These are phyloP conservation scores for Onychorhynchus coronatus DNA, from an alignment of 2,113 vertebrate genomes.

Conservation along the genomic window DNA sequence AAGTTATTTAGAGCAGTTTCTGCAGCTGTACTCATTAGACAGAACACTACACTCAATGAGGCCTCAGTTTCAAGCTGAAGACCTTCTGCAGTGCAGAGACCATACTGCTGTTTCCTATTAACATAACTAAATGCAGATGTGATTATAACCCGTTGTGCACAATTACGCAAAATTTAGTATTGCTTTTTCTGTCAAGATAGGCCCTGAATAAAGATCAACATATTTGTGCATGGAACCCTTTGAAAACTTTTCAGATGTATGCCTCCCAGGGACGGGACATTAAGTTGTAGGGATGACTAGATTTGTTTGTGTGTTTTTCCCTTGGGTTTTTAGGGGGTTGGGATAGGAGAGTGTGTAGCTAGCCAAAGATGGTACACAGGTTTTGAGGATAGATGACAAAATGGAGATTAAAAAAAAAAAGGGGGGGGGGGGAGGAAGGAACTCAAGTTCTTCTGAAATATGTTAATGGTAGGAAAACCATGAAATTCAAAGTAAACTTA, in stretches of 20 bases:
- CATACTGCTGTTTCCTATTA: neutral
- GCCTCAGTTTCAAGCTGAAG: neutral
- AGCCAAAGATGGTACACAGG: neutral
- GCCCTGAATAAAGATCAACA: neutral
- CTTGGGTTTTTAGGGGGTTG: neutral
- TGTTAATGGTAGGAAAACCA: neutral
- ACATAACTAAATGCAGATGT: neutral
- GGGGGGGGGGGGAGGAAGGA: neutral
- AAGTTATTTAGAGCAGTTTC: neutral
- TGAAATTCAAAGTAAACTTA: neutral
- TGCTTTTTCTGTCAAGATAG: neutral
- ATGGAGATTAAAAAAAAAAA: fast-evolving
- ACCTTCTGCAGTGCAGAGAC: neutral
- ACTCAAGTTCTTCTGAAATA: neutral
- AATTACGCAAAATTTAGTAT: neutral
- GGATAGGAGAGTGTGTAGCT: neutral
- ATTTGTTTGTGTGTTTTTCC: neutral
- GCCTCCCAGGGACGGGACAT: neutral
- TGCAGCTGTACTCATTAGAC: neutral
- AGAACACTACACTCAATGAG: neutral
- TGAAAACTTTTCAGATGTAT: neutral
- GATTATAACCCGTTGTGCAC: neutral
- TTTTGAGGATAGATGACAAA: neutral
- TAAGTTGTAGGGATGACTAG: neutral
- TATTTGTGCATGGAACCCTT: neutral